Conservation (phyloP, 2,113 vertebrate genomes). For the Madoqua kirkii region DNA sequence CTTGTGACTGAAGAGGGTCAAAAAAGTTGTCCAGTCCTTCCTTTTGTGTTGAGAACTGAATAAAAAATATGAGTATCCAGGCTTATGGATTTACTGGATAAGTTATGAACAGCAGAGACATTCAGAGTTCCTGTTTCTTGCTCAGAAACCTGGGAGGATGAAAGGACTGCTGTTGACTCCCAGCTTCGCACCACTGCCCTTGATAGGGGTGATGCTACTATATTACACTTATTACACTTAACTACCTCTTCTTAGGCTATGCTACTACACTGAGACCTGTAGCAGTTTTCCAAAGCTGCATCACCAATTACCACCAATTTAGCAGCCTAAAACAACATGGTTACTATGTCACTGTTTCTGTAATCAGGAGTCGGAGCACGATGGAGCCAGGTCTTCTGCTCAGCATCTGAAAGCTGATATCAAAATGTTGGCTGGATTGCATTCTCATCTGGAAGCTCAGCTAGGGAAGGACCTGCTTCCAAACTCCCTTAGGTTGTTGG, state of each 20-base stretch:
- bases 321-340: neutral
- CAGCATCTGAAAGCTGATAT: neutral
- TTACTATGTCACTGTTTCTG: neutral
- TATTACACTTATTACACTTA: neutral
- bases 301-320: neutral
- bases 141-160: neutral
- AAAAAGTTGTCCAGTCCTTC: neutral
- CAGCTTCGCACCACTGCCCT: neutral
- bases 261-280: neutral
- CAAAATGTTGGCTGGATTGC: neutral
- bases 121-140: neutral
- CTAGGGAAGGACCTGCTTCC: neutral
- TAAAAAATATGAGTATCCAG: neutral
- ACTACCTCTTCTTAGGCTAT: neutral
- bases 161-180: neutral
- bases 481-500: neutral
- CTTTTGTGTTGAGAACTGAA: neutral
- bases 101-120: neutral
- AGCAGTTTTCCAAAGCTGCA: neutral
- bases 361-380: neutral
- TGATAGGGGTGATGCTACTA: too few species aligned
- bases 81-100: neutral
- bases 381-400: neutral
- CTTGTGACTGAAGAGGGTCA: neutral
- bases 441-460: neutral